A percentile compares a stretch with the other conserved stretches of the same genome.
Evolutionary conservation across 2,113 vertebrate genomes (phyloP).

Genomic region (Trichomycterus rosablanca): DNA sequence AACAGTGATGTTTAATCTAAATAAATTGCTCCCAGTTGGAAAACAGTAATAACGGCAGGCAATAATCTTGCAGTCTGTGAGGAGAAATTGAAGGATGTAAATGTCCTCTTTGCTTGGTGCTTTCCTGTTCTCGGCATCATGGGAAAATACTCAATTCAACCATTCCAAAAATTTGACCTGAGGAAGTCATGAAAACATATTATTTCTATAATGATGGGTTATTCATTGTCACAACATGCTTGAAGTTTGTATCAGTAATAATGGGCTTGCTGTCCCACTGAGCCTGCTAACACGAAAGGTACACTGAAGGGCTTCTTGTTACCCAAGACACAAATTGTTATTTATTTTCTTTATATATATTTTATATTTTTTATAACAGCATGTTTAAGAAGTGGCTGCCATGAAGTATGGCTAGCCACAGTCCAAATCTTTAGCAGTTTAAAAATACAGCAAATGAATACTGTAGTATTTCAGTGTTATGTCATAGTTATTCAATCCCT

Average conservation of each 20-base stretch:
- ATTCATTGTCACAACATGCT: slow-evolving; percentile 1
- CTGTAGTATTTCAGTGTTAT: too few species aligned
- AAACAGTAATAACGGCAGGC: slow-evolving; percentile 66
- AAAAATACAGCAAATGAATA: too few species aligned
- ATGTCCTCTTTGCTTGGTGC: slow-evolving; percentile 57
- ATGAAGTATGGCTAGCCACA: too few species aligned
- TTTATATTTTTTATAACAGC: too few species aligned
- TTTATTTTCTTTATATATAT: too few species aligned
- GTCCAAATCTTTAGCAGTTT: too few species aligned
- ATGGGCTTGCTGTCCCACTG: slow-evolving; percentile 25
- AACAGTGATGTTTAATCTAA: slow-evolving; percentile 70
- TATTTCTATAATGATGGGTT: slow-evolving; percentile 6
- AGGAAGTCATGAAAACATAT: slow-evolving; percentile 25
- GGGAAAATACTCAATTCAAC: slow-evolving; percentile 31
- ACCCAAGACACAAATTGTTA: too few species aligned
- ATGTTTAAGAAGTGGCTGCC: too few species aligned
- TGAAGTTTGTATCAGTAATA: slow-evolving; percentile 37
- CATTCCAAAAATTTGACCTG: slow-evolving; percentile 18
- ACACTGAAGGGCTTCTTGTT: slow-evolving; percentile 50
- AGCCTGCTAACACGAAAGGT: slow-evolving; percentile 49
- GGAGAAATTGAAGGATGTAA: slow-evolving; percentile 72
- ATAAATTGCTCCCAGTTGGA: slow-evolving; percentile 74
- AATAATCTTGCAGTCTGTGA: slow-evolving; percentile 62
- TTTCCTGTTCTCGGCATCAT: slow-evolving; percentile 34
- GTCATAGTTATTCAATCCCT: too few species aligned